Percentiles rank a stretch among this genome's conserved stretches.
These are phyloP conservation scores for Petrocephalus microphthalmus DNA, from an alignment of 2,113 vertebrate genomes.

Conservation along the genomic window DNA sequence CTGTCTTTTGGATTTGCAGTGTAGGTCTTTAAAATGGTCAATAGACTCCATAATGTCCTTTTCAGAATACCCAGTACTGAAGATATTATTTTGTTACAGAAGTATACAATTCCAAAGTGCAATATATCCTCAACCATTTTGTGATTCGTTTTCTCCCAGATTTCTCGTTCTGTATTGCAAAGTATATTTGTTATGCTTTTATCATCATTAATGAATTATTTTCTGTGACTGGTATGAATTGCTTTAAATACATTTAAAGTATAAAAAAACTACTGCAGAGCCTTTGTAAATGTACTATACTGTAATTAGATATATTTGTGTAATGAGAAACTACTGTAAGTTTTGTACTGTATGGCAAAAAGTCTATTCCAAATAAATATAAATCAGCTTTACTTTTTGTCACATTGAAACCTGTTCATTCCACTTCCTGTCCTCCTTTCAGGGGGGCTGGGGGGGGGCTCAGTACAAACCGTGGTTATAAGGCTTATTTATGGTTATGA, in stretches of 20 bases:
- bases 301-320: conserved; percentile 78
- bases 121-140: conserved; percentile 29
- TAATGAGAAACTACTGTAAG: conserved; percentile 81
- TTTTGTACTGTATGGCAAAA: conserved; percentile 85
- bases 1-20: conserved; percentile 21
- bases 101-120: conserved; percentile 39
- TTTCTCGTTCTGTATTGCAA: conserved; percentile 31
- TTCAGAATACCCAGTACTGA: conserved; percentile 23
- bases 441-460: too few species aligned
- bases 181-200: conserved; percentile 26
- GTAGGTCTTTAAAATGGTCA: conserved; percentile 14
- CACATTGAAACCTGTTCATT: background rate
- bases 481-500: background rate
- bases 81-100: conserved; percentile 38
- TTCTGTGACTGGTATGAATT: conserved; percentile 60
- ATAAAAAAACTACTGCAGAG: conserved; percentile 63
- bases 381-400: conserved; percentile 60
- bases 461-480: background rate
- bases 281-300: conserved; percentile 77
- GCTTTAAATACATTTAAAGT: conserved; percentile 63
- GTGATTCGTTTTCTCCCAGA: conserved; percentile 21
- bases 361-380: conserved; percentile 80
- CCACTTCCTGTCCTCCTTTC: background rate
- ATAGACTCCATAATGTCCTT: conserved; percentile 1
- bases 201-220: conserved; percentile 34